phyloP scores from a whole-genome alignment of 2,888 invertebrate genomes.

The Mimachlamys varia region DNA sequence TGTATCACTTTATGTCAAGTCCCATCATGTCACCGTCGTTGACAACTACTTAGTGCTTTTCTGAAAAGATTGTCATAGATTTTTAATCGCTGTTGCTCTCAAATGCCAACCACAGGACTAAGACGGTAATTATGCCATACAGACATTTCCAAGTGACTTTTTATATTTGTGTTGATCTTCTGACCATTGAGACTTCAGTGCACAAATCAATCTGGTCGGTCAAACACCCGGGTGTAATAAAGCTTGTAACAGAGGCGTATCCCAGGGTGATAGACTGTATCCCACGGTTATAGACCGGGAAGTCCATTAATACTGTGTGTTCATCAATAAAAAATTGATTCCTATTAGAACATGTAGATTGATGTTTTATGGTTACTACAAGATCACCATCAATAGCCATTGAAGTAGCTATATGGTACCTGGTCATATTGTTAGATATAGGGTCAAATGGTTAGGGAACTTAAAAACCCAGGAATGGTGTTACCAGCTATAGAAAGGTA shows the following conservation, averaged over 20 bases:
- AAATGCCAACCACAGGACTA: too few species aligned
- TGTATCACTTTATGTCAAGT: too few species aligned
- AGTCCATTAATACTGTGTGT: neutral
- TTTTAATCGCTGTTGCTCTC: too few species aligned
- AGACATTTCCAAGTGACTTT: too few species aligned
- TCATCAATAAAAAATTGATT: constrained; percentile 4
- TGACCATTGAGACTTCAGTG: too few species aligned
- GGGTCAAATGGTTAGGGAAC: neutral
- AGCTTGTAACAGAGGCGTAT: neutral
- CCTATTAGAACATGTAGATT: neutral
- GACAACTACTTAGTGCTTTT: too few species aligned
- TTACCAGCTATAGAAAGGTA: neutral
- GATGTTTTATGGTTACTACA: neutral
- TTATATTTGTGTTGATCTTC: too few species aligned
- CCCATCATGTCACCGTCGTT: too few species aligned
- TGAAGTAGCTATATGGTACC: neutral
- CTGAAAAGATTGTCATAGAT: too few species aligned
- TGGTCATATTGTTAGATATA: neutral
- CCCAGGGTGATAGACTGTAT: neutral
- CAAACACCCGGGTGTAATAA: too few species aligned
- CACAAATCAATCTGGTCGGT: too few species aligned
- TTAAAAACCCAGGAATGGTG: neutral
- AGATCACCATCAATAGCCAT: neutral
- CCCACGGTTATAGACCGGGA: neutral
- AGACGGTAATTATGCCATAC: too few species aligned